phyloP scores from a whole-genome alignment of 2,888 invertebrate genomes.

The Dinocampus coccinellae region DNA sequence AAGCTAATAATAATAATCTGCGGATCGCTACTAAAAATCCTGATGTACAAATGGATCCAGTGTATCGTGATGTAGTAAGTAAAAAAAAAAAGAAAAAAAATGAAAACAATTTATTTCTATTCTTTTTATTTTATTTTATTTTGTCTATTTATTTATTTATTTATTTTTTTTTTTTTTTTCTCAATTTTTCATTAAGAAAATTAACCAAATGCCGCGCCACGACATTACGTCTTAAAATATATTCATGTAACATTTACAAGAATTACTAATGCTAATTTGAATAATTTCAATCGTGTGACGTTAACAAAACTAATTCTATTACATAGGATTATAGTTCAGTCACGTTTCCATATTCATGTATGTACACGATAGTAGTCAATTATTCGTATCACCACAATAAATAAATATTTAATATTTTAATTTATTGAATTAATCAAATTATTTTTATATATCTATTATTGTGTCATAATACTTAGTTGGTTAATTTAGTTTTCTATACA shows the following conservation, averaged over 20 bases:
- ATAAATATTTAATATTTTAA: not conserved
- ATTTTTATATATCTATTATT: not conserved
- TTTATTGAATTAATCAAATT: not conserved
- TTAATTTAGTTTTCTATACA: not conserved
- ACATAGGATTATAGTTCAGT: slow-evolving; percentile 42
- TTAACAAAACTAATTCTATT: slow-evolving; percentile 40
- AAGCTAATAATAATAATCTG: slow-evolving; percentile 40
- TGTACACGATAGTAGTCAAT: not conserved
- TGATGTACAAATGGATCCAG: slow-evolving; percentile 61
- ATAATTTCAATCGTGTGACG: slow-evolving; percentile 26
- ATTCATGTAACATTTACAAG: not conserved
- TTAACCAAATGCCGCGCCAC: not conserved
- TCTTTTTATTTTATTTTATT: too few relatives aligned
- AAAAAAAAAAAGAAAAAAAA: slow-evolving; percentile 9
- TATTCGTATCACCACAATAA: not conserved
- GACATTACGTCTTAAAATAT: not conserved
- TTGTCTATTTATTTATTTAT: too few relatives aligned
- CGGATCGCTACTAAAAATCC: slow-evolving; percentile 55
- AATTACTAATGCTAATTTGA: not conserved
- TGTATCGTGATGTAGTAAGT: slow-evolving; percentile 58
- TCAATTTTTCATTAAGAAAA: too few relatives aligned
- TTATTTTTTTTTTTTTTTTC: too few relatives aligned
- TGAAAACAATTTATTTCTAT: too few relatives aligned
- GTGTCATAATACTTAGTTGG: not conserved
- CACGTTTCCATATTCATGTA: slow-evolving; percentile 37